These are phyloP conservation scores for Megalonaias nervosa DNA, from an alignment of 1,140 invertebrate genomes.

Conservation along the genomic window DNA sequence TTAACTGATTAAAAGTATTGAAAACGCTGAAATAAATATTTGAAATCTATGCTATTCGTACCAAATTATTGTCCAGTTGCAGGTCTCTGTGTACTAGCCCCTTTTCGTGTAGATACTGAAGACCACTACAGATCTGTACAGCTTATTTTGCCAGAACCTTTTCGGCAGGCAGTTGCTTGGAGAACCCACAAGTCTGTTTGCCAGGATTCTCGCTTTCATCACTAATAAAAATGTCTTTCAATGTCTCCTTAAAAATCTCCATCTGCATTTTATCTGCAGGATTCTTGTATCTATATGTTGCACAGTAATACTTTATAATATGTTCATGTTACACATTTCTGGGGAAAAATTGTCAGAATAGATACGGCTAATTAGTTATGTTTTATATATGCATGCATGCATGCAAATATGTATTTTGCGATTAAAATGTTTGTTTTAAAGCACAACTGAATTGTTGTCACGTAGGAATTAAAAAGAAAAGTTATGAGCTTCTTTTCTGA, in stretches of 20 bases:
- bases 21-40: not conserved
- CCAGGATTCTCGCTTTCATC: conserved; percentile 36
- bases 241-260: conserved; percentile 54
- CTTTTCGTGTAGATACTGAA: conserved; percentile 58
- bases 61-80: conserved; percentile 66
- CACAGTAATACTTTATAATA: conserved; percentile 57
- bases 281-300: conserved; percentile 30
- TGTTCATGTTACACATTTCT: conserved; percentile 47
- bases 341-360: conserved; percentile 4
- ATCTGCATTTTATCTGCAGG: conserved; percentile 25
- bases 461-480: too few species aligned
- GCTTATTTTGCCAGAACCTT: conserved; percentile 45
- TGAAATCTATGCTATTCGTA: conserved; percentile 32
- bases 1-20: not conserved
- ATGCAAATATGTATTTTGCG: too few species aligned
- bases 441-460: too few species aligned
- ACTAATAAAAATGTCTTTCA: conserved; percentile 48
- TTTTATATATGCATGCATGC: too few species aligned
- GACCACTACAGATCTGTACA: conserved; percentile 48
- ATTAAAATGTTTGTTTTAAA: too few species aligned
- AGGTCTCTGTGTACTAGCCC: conserved; percentile 63
- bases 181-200: conserved; percentile 8
- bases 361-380: too few species aligned
- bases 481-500: too few species aligned
- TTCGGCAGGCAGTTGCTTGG: conserved; percentile 38